Evolutionary conservation across 2,797 vertebrate genomes (phyloP).

Genomic region (Pipistrellus kuhlii): DNA sequence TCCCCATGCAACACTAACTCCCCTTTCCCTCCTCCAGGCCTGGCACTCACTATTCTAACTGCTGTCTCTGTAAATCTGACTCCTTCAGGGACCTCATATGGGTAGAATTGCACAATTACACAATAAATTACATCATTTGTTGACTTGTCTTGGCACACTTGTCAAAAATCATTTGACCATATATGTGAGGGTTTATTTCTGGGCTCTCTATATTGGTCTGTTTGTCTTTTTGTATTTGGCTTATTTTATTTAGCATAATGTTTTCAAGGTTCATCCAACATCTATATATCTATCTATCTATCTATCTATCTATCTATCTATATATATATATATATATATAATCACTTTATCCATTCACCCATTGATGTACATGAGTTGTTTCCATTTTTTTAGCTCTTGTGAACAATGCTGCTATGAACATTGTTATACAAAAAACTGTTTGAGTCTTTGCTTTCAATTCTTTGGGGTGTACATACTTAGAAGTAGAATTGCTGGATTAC

Average conservation of each 20-base stretch:
- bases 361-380: background rate
- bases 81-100: background rate
- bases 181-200: background rate
- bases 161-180: background rate
- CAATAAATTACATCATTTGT: background rate
- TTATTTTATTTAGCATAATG: background rate
- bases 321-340: too few relatives aligned
- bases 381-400: background rate
- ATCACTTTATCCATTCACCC: background rate
- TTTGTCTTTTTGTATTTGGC: background rate
- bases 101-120: background rate
- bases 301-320: too few relatives aligned
- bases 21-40: background rate
- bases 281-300: too few relatives aligned
- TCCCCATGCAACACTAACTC: background rate
- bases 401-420: background rate
- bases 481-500: background rate
- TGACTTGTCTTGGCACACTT: background rate
- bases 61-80: background rate
- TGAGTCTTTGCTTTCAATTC: background rate
- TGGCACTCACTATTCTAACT: background rate
- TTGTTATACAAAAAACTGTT: background rate
- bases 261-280: background rate
- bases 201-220: background rate
- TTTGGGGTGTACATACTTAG: background rate